phyloP scores from a whole-genome alignment of 2,797 vertebrate genomes.

The Siniperca scherzeri region DNA sequence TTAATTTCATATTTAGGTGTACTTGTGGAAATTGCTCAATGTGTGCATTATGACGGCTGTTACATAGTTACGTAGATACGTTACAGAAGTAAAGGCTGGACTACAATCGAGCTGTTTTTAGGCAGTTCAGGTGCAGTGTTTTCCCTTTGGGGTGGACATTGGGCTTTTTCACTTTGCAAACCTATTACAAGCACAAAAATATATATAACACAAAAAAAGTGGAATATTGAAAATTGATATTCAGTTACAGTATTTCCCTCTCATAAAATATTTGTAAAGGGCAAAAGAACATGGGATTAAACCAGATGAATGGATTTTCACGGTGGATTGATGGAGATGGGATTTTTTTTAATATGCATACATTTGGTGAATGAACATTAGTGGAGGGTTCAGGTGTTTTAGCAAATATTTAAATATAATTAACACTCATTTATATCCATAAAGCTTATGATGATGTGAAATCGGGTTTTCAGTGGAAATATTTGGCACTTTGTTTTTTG shows the following conservation, averaged over 20 bases:
- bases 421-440: slow-evolving; percentile 41
- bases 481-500: slow-evolving; percentile 11
- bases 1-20: too few relatives aligned
- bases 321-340: slow-evolving; percentile 24
- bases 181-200: too few relatives aligned
- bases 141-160: too few relatives aligned
- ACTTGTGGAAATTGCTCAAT: too few relatives aligned
- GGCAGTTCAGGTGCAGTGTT: too few relatives aligned
- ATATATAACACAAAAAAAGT: too few relatives aligned
- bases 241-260: slow-evolving; percentile 1
- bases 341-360: slow-evolving; percentile 43
- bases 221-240: background rate
- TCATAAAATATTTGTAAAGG: slow-evolving; percentile 41
- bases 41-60: too few relatives aligned
- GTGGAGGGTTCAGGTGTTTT: slow-evolving; percentile 55
- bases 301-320: slow-evolving; percentile 42
- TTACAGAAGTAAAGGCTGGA: too few relatives aligned
- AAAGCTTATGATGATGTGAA: slow-evolving; percentile 28
- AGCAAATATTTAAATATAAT: slow-evolving; percentile 16
- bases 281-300: slow-evolving; percentile 39
- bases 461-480: slow-evolving; percentile 25
- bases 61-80: too few relatives aligned
- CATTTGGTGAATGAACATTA: slow-evolving; percentile 39
- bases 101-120: too few relatives aligned
- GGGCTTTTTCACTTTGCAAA: too few relatives aligned